A percentile compares a stretch with the other conserved stretches of the same genome.
Evolutionary conservation across 2,797 vertebrate species (phyloP).

Genomic region (Psittacula derbiana): DNA sequence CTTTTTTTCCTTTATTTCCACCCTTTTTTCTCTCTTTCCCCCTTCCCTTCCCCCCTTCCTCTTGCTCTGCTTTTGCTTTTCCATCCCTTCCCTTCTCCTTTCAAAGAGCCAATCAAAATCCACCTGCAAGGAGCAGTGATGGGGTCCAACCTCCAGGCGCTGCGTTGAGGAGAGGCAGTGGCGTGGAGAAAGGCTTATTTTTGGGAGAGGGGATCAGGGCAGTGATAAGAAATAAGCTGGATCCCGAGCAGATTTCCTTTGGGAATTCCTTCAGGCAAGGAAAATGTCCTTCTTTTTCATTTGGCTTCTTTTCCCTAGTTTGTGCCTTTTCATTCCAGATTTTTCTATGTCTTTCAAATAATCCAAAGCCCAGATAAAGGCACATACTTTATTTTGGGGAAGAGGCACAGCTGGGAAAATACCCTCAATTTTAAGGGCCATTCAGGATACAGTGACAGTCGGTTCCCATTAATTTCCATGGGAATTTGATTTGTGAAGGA

Average conservation of each 20-base stretch:
- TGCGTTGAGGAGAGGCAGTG: not conserved
- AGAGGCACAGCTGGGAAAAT: not conserved
- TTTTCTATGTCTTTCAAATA: not conserved
- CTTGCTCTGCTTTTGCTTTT: slow-evolving; percentile 56
- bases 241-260: slow-evolving; percentile 38
- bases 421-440: not conserved
- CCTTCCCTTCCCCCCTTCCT: not conserved
- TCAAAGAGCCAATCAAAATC: slow-evolving; percentile 23
- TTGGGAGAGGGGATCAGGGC: not conserved
- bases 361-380: not conserved
- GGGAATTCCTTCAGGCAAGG: not conserved
- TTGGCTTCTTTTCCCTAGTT: not conserved
- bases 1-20: slow-evolving; percentile 14
- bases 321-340: not conserved
- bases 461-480: not conserved
- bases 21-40: slow-evolving; percentile 3
- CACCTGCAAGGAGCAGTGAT: not conserved
- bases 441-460: not conserved
- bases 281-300: not conserved
- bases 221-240: not conserved
- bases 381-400: not conserved
- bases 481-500: not conserved
- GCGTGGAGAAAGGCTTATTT: not conserved
- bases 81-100: slow-evolving; percentile 51
- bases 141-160: not conserved